Evolutionary conservation across 1,140 invertebrate genomes (phyloP), one percentile per base, ranked within the genome.

Genomic region (Procambarus clarkii): DNA sequence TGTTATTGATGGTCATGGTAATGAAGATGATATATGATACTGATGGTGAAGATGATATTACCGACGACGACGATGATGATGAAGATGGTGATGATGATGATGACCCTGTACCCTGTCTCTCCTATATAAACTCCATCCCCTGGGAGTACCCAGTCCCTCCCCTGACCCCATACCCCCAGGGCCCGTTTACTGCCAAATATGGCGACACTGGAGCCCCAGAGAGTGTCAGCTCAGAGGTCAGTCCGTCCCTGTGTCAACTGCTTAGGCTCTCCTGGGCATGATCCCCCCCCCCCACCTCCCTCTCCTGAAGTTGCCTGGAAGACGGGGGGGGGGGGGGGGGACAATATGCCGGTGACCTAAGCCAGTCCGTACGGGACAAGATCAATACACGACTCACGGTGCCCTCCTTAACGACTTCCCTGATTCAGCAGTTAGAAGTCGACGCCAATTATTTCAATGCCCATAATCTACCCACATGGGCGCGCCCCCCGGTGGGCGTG

Each of bases 391-490:
- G 80, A 45, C 80, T 81, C 87, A 81, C 80, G 64, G 76, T 82
- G 79, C 45, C 74, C 69, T n/a, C 50, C 54, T 77, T 91, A 91
- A 91, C 88, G 88, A 91, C 88, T 48, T 91, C 76, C 88, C 88
- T 91, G 88, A 91, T 85, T 91, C 88, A 91, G 88, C 88, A 91
- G 88, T 85, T 91, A 91, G 88, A 86, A 91, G 82, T 91, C 82
- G 82, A 84, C 80, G 81, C 82, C 88, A 91, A 91, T 91, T 91
- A 91, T 91, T 91, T 91, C 88, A 91, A 85, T 78, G 88, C 71
- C 82, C 88, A 91, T 91, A 91, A 91, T 91, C 88, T 91, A 82
- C 88, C 82, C 85, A 91, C 88, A 91, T 84, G 88, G 82, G 74
- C 44, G 24, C 76, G 85, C 85, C 88, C 82, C 77, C 86, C 88